phyloP scores from a whole-genome alignment of 2,888 invertebrate genomes.

The Stenolophus ochropezus region DNA sequence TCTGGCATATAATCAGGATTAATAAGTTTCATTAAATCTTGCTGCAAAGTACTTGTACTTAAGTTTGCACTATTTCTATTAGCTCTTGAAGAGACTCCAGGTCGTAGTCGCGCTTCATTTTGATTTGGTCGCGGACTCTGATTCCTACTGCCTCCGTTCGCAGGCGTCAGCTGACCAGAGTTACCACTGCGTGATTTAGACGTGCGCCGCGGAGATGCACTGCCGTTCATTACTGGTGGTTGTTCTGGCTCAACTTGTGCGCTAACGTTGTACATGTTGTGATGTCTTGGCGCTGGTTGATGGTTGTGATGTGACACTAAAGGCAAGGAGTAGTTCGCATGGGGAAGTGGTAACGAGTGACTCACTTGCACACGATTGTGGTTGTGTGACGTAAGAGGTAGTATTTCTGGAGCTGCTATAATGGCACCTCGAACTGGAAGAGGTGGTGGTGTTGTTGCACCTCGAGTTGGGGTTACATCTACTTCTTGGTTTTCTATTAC shows the following conservation, averaged over 20 bases:
- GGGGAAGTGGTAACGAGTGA: conserved; percentile 72
- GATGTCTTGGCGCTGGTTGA: conserved; percentile 67
- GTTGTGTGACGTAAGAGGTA: conserved; percentile 66
- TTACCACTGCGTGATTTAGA: conserved; percentile 71
- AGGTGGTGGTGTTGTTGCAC: conserved; percentile 75
- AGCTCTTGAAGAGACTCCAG: conserved; percentile 73
- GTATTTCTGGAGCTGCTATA: neutral
- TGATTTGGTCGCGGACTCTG: conserved; percentile 78
- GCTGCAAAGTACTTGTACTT: conserved; percentile 81
- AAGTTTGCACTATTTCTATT: conserved; percentile 79
- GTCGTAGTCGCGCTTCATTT: conserved; percentile 75
- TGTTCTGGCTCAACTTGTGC: conserved; percentile 71
- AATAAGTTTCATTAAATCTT: conserved; percentile 90
- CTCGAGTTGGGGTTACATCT: conserved; percentile 62
- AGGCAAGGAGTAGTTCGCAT: conserved; percentile 71
- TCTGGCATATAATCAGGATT: conserved; percentile 82
- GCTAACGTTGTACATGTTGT: conserved; percentile 68
- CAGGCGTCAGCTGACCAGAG: conserved; percentile 71
- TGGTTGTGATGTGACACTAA: conserved; percentile 71
- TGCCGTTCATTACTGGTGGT: conserved; percentile 73
- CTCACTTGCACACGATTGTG: conserved; percentile 72
- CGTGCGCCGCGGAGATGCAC: conserved; percentile 75
- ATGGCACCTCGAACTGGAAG: conserved; percentile 72
- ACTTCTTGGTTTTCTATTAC: conserved; percentile 73
- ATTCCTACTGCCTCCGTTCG: conserved; percentile 75